These are phyloP conservation scores for Leptopilina myrica DNA, from an alignment of 2,888 invertebrate species.

Conservation along the genomic window DNA sequence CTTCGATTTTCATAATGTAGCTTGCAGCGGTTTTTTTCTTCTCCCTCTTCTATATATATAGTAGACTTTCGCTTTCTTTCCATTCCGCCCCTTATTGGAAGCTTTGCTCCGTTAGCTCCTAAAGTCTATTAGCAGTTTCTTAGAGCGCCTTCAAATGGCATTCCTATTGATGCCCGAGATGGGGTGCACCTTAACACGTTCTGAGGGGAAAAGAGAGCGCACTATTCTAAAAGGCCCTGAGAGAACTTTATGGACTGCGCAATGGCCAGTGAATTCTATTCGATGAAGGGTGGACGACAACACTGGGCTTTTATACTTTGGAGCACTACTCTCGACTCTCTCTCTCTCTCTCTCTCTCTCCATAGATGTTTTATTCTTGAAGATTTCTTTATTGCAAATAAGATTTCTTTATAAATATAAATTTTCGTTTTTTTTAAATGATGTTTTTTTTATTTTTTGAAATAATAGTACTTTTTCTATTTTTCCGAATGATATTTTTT, in stretches of 20 bases:
- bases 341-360: neutral
- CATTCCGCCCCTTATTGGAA: conserved; percentile 47
- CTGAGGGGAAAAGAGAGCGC: conserved; percentile 62
- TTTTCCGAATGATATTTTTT: too few species aligned
- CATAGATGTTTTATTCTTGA: conserved; percentile 57
- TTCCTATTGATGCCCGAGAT: conserved; percentile 71
- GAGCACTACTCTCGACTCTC: conserved; percentile 47
- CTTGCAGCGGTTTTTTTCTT: conserved; percentile 54
- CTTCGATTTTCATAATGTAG: conserved; percentile 48
- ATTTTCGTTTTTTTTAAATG: too few species aligned
- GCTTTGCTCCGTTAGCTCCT: conserved; percentile 48
- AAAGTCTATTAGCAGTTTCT: conserved; percentile 75
- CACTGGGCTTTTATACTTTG: conserved; percentile 56
- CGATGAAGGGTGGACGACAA: conserved; percentile 47
- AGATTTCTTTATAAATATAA: conserved; percentile 45
- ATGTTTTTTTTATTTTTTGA: too few species aligned
- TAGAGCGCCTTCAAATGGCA: conserved; percentile 73
- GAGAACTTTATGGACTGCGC: conserved; percentile 72
- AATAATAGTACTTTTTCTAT: too few species aligned
- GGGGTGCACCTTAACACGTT: conserved; percentile 62
- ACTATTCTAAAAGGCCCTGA: conserved; percentile 59
- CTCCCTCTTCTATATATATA: neutral
- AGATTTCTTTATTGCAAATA: conserved; percentile 66
- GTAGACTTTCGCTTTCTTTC: conserved; percentile 48
- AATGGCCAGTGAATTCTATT: conserved; percentile 60